Conservation (phyloP, 92 coral and sea anemone genomes). For the Porites divaricata region DNA sequence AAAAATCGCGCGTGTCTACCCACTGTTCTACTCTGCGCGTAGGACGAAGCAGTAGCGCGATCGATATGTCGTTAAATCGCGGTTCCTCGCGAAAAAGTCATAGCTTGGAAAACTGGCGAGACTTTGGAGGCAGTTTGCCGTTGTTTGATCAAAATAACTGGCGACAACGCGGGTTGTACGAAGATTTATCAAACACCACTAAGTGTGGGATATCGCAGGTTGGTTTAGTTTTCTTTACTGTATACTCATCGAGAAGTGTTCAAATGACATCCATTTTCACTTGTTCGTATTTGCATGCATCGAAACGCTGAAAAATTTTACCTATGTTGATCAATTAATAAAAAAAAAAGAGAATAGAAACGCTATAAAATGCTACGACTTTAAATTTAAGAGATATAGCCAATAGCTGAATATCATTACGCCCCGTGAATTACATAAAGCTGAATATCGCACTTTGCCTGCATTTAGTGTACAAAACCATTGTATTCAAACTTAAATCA, state of each 20-base stretch:
- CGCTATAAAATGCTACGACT: background rate
- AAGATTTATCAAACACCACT: constrained; percentile 43
- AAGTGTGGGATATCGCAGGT: constrained; percentile 54
- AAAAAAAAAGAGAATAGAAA: background rate
- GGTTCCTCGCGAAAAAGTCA: constrained; percentile 2
- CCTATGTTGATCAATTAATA: too few relatives aligned
- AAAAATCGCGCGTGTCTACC: background rate
- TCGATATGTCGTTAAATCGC: constrained; percentile 4
- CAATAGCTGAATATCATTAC: background rate
- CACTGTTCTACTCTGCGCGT: background rate
- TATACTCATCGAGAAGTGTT: background rate
- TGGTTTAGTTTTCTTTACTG: background rate
- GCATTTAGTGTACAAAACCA: background rate
- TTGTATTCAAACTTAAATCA: background rate
- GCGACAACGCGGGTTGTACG: constrained; percentile 40
- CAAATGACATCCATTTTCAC: background rate
- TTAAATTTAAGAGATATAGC: background rate
- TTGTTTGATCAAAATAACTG: constrained; percentile 35
- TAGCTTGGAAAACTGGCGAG: constrained; percentile 17
- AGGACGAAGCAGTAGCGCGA: background rate
- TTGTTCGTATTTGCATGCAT: too few relatives aligned
- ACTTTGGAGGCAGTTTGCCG: constrained; percentile 29
- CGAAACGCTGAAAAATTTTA: too few relatives aligned
- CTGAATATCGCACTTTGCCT: background rate
- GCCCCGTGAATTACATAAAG: background rate